Evolutionary conservation across 2,888 invertebrate genomes (phyloP), one percentile per base, ranked within the genome.

Genomic region (Leptopilina drosophilae): DNA sequence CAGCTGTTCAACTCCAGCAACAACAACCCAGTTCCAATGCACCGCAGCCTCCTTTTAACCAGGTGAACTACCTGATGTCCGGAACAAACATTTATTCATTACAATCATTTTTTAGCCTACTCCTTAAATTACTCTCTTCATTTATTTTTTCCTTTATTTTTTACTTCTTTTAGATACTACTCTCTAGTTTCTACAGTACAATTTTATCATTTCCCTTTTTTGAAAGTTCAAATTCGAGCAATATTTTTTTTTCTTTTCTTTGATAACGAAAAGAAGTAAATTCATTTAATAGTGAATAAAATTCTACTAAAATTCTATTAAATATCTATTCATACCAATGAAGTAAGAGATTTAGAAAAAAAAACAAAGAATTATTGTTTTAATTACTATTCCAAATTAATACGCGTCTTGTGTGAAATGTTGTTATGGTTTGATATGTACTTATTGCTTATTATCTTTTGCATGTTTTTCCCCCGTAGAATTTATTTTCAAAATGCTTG

Each of bases 41-140:
- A 79, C 89, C 89, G 82, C 91, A 91, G 87, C 90, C 91, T 83
- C 90, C 91, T 82, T 91, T 91, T 84, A 91, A 91, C 86, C 91
- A 91, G 91, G 91, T 91, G 90, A 91, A 86, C 84, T 84, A 88
- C 85, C 85, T 87, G 86, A 87, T 78, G 83, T 84, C 83, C 85
- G 78, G 81, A 85, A 82, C 78, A 66, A 80, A 40, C 76, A 73
- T 73, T 73, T 56, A 73, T 56, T 73, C 33, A 73, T 73, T 73
- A n/a, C 53, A 20, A 56, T 40, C 73, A 73, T 56, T 73, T 42
- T 56, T 73, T 73, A 73, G 15, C 56, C 56, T 69, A 26, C 8
- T 33, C n/a, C 56, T 56, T 73, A 11, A 49, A 49, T 53, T 59
- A 53, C 56, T 56, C 33, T 73, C 14, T 67, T 67, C 8, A 9